Percentiles rank a stretch among this genome's conserved stretches.
phyloP scores from a whole-genome alignment of 1,140 invertebrate species.

The Eueides isabella region DNA sequence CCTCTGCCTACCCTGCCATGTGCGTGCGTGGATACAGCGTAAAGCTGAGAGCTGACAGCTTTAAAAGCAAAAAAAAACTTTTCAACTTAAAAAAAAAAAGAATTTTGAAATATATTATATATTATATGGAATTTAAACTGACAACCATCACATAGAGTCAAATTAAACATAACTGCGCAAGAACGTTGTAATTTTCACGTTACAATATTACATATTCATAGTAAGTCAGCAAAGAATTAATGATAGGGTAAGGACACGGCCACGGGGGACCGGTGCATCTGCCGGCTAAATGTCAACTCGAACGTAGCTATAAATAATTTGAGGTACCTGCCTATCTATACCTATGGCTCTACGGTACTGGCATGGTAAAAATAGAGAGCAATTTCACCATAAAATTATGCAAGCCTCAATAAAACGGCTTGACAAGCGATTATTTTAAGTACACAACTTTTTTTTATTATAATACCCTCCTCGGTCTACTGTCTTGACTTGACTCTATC shows the following conservation, averaged over 20 bases:
- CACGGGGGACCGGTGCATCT: conserved; percentile 70
- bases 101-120: too few relatives aligned
- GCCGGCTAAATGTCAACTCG: conserved; percentile 77
- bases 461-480: not conserved
- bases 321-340: conserved; percentile 58
- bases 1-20: too few relatives aligned
- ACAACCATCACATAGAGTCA: not conserved
- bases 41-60: too few relatives aligned
- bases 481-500: too few relatives aligned
- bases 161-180: not conserved
- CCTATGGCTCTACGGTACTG: conserved; percentile 58
- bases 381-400: conserved; percentile 65
- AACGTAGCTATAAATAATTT: conserved; percentile 78
- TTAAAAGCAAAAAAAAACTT: too few relatives aligned
- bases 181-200: conserved; percentile 47
- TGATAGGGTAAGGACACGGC: conserved; percentile 57
- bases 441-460: not conserved
- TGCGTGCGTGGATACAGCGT: too few relatives aligned
- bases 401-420: conserved; percentile 32
- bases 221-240: conserved; percentile 71
- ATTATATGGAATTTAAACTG: not conserved
- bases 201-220: conserved; percentile 56
- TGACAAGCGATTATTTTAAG: conserved; percentile 3
- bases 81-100: too few relatives aligned
- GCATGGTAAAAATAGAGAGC: conserved; percentile 73